Conservation (phyloP, 2,888 invertebrate genomes). For the Meta bourneti region DNA sequence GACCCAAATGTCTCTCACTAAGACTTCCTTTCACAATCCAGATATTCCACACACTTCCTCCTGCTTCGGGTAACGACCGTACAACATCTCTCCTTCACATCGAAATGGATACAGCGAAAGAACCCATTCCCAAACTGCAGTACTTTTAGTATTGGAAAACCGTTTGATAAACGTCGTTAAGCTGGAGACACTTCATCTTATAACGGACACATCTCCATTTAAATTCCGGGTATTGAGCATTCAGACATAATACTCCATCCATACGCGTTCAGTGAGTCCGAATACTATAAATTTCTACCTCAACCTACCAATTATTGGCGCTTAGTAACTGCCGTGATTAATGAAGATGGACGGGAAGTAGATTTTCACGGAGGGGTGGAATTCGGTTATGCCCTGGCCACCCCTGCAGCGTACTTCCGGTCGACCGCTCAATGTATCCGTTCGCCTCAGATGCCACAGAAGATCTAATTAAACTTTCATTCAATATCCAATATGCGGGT, state of each 20-base stretch:
- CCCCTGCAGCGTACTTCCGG: constrained; percentile 28
- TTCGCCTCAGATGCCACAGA: constrained; percentile 1
- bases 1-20: too few relatives aligned
- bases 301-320: constrained; percentile 6
- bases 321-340: constrained; percentile 18
- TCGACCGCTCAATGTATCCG: constrained; percentile 13
- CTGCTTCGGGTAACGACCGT: too few relatives aligned
- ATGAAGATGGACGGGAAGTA: constrained; percentile 17
- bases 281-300: constrained; percentile 12
- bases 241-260: too few relatives aligned
- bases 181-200: not conserved
- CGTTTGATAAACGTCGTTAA: not conserved
- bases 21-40: too few relatives aligned
- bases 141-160: not conserved
- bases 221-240: not conserved
- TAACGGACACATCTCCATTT: not conserved
- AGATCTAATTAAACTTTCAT: constrained; percentile 67
- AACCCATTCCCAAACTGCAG: not conserved
- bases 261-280: not conserved
- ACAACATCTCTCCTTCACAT: too few relatives aligned
- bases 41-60: too few relatives aligned
- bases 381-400: not conserved
- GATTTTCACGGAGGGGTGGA: constrained; percentile 2
- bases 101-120: not conserved
- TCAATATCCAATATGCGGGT: constrained; percentile 31